Evolutionary conservation across 2,888 invertebrate species (phyloP).

Genomic region (Ectemnius lituratus): DNA sequence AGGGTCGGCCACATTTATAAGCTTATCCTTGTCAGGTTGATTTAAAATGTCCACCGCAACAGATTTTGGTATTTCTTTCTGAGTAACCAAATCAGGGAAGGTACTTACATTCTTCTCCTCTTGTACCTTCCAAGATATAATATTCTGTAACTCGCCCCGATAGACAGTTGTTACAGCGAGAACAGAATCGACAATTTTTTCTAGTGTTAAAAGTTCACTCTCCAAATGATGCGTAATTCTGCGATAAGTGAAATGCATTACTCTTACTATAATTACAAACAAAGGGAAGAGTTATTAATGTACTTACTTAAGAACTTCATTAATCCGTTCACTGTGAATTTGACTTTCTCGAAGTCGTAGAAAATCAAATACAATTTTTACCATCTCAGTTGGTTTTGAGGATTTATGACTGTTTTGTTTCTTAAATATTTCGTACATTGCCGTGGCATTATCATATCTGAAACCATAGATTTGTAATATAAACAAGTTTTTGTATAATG

Average conservation of each 20-base stretch:
- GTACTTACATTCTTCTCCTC: not conserved
- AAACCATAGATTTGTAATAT: conserved; percentile 10
- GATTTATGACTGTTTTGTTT: conserved; percentile 75
- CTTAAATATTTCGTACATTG: conserved; percentile 77
- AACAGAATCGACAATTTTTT: conserved; percentile 59
- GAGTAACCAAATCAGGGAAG: too few species aligned
- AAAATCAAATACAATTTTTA: conserved; percentile 80
- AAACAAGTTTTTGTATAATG: too few species aligned
- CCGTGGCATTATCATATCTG: conserved; percentile 78
- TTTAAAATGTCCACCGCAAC: conserved; percentile 8
- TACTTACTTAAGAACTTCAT: conserved; percentile 45
- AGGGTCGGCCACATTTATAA: not conserved
- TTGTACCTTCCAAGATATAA: conserved; percentile 16
- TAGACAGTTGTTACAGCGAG: conserved; percentile 46
- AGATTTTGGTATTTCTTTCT: not conserved
- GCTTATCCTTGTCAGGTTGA: conserved; percentile 6
- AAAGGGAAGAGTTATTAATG: conserved; percentile 3
- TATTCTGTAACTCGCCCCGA: conserved; percentile 35
- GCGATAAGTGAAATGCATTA: conserved; percentile 22
- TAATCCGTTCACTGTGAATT: conserved; percentile 71
- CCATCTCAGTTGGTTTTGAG: conserved; percentile 79
- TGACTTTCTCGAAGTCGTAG: conserved; percentile 80
- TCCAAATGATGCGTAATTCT: conserved; percentile 58
- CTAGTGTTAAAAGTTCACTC: conserved; percentile 51
- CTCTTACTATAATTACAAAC: not conserved